Conservation (phyloP, 2,113 vertebrate species). For the Monopterus albus region DNA sequence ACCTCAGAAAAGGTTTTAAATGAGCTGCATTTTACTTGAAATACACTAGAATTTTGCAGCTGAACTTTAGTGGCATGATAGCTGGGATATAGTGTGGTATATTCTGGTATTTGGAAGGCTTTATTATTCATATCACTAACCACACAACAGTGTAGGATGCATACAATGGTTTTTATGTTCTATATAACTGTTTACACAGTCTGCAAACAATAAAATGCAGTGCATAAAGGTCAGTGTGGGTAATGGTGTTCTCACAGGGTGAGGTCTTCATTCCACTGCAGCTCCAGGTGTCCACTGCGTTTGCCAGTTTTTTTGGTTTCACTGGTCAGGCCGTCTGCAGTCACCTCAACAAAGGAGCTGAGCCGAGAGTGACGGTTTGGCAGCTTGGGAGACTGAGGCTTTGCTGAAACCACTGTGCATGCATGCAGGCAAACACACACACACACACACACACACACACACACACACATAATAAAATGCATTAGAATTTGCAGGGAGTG, state of each 20-base stretch:
- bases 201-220: neutral
- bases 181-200: neutral
- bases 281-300: slow-evolving; percentile 89
- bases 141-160: neutral
- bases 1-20: neutral
- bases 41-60: neutral
- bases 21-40: neutral
- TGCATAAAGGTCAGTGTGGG: neutral
- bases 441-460: neutral
- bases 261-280: slow-evolving; percentile 96
- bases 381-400: slow-evolving; percentile 90
- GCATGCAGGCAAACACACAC: no score
- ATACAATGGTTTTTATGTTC: neutral
- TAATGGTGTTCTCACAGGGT: slow-evolving; percentile 79
- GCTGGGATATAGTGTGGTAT: neutral
- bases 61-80: neutral
- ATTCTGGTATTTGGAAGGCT: neutral
- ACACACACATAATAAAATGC: neutral
- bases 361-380: slow-evolving; percentile 86
- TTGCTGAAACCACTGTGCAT: slow-evolving; percentile 89
- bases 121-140: neutral
- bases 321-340: slow-evolving; percentile 87
- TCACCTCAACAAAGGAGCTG: slow-evolving; percentile 94
- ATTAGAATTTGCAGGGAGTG: neutral
- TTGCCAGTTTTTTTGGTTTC: slow-evolving; percentile 97